Percentiles rank a stretch among this genome's conserved stretches.
These are phyloP conservation scores for Ophion slaviceki DNA, from an alignment of 2,888 invertebrate genomes.

Conservation along the genomic window DNA sequence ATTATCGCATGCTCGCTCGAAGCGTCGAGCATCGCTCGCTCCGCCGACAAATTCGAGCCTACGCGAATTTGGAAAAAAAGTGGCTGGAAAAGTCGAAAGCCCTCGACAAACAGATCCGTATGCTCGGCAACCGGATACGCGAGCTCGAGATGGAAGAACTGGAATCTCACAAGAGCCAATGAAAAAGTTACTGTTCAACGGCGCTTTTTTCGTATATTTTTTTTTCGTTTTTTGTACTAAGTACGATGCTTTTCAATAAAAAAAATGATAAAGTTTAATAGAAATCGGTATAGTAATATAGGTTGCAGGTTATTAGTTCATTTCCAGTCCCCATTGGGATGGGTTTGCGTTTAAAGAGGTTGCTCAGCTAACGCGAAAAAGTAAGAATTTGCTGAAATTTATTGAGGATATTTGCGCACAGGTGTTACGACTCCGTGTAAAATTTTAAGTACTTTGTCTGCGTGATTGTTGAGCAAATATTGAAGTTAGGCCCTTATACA, in stretches of 20 bases:
- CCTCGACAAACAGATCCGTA: constrained; percentile 40
- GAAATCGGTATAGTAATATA: not conserved
- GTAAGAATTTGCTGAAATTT: too few species aligned
- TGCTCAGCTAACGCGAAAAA: too few species aligned
- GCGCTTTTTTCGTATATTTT: not conserved
- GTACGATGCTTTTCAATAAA: not conserved
- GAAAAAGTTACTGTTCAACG: too few species aligned
- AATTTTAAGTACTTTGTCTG: too few species aligned
- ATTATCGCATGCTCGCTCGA: constrained; percentile 39
- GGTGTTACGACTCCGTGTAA: too few species aligned
- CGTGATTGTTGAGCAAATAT: too few species aligned
- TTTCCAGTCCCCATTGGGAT: too few species aligned
- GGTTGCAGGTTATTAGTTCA: too few species aligned
- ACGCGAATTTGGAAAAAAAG: constrained; percentile 40
- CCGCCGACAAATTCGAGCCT: constrained; percentile 50
- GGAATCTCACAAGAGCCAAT: constrained; percentile 26
- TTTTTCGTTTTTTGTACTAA: not conserved
- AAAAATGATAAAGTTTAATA: not conserved
- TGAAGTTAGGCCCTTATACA: too few species aligned
- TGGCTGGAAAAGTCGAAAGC: constrained; percentile 44
- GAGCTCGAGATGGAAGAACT: constrained; percentile 16
- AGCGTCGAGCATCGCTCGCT: constrained; percentile 45
- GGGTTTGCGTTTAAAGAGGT: too few species aligned
- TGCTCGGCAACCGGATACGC: constrained; percentile 39
- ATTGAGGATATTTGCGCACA: too few species aligned